A percentile compares a stretch with the other conserved stretches of the same genome.
phyloP scores from a whole-genome alignment of 1,140 invertebrate species.

The Globodera rostochiensis region DNA sequence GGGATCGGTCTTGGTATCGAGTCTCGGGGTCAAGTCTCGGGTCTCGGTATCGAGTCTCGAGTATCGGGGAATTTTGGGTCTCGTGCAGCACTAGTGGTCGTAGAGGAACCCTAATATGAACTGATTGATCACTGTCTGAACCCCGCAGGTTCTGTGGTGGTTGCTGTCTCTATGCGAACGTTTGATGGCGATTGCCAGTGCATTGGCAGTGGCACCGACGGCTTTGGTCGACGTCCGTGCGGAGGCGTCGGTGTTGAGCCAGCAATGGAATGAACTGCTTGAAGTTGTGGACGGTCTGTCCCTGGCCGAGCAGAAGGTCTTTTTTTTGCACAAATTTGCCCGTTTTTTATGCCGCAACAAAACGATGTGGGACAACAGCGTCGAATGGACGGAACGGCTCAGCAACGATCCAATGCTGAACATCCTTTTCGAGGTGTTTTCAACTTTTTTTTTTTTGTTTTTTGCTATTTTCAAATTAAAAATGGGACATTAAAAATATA shows the following conservation, averaged over 20 bases:
- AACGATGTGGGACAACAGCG: background rate
- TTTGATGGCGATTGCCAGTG: background rate
- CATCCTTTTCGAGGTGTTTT: background rate
- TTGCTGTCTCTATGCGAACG: background rate
- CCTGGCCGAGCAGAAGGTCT: background rate
- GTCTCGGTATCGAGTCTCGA: too few relatives aligned
- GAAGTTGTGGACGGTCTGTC: background rate
- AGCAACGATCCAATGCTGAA: background rate
- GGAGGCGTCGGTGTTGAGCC: background rate
- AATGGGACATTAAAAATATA: background rate
- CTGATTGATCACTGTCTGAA: too few relatives aligned
- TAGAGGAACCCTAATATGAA: too few relatives aligned
- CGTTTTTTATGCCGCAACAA: background rate
- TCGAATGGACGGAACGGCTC: background rate
- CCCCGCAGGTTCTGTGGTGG: background rate
- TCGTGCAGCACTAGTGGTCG: too few relatives aligned
- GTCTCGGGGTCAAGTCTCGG: too few relatives aligned
- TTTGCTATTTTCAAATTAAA: too few relatives aligned
- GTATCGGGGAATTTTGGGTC: too few relatives aligned
- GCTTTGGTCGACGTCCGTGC: background rate
- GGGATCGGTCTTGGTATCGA: too few relatives aligned
- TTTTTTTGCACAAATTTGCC: background rate
- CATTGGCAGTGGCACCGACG: background rate
- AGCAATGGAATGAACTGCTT: background rate
- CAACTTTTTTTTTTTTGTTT: too few relatives aligned